Percentiles rank a stretch among this genome's conserved stretches.
phyloP scores from a whole-genome alignment of 2,797 vertebrate species.

The Phyllotis vaccarum region DNA sequence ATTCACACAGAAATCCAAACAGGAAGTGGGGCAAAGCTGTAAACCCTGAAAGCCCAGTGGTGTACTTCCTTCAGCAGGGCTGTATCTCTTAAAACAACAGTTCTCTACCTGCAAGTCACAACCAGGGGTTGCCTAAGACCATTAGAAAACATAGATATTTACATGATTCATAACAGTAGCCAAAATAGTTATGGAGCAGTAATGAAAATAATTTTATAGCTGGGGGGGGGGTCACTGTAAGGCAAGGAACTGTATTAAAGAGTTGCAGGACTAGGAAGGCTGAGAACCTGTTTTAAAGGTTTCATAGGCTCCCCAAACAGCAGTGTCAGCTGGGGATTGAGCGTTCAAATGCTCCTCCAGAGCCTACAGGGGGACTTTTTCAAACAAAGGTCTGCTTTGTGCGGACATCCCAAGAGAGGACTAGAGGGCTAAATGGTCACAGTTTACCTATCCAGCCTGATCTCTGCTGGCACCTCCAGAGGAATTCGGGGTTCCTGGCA shows the following conservation, averaged over 20 bases:
- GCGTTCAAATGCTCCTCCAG: not conserved
- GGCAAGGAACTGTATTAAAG: not conserved
- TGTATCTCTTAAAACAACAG: not conserved
- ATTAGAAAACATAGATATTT: not conserved
- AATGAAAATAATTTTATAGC: not conserved
- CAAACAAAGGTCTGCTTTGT: not conserved
- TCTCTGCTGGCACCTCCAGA: not conserved
- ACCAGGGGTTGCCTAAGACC: not conserved
- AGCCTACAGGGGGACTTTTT: not conserved
- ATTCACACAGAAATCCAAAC: not conserved
- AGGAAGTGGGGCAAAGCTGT: not conserved
- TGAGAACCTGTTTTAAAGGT: not conserved
- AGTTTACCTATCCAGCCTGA: not conserved
- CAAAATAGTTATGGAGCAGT: not conserved
- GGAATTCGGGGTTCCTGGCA: not conserved
- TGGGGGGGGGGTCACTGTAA: not conserved
- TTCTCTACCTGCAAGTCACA: not conserved
- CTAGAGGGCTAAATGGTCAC: not conserved
- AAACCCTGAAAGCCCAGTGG: not conserved
- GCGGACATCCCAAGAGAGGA: not conserved
- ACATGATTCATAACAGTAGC: not conserved
- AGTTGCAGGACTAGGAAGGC: not conserved
- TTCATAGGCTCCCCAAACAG: not conserved
- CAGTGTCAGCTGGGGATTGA: not conserved
- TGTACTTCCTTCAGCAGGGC: not conserved